Percentiles rank a stretch among this genome's conserved stretches.
These are phyloP conservation scores for Macrophya annulata DNA, from an alignment of 2,888 invertebrate species.

Conservation along the genomic window DNA sequence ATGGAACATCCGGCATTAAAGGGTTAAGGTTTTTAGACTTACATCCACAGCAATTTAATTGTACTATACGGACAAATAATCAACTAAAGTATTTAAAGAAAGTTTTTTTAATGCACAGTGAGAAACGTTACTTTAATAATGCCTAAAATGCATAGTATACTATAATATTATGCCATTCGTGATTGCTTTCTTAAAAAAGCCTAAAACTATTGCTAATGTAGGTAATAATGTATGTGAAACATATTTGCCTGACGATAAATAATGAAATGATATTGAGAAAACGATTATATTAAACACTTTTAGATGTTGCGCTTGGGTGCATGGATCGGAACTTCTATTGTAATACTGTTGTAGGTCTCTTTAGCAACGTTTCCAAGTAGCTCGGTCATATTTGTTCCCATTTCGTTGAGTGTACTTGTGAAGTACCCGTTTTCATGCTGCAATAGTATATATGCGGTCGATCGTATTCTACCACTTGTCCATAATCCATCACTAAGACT, in stretches of 20 bases:
- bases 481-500: conserved; percentile 93
- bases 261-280: neutral
- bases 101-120: neutral
- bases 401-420: conserved; percentile 86
- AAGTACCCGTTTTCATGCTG: conserved; percentile 84
- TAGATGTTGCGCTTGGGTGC: neutral
- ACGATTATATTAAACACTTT: neutral
- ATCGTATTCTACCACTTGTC: conserved; percentile 87
- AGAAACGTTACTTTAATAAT: neutral
- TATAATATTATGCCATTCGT: too few species aligned
- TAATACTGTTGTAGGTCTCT: conserved; percentile 64
- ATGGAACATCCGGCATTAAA: too few species aligned
- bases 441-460: conserved; percentile 85
- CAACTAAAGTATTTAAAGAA: neutral
- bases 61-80: conserved; percentile 3
- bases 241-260: neutral
- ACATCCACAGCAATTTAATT: neutral
- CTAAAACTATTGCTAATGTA: neutral
- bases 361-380: conserved; percentile 80
- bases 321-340: conserved; percentile 45
- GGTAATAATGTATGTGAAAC: neutral
- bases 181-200: neutral
- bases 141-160: neutral
- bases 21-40: neutral
- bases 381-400: conserved; percentile 83